Base-by-base conservation (phyloP, 2,888 invertebrate genomes). In the Athrips mouffetella region DNA sequence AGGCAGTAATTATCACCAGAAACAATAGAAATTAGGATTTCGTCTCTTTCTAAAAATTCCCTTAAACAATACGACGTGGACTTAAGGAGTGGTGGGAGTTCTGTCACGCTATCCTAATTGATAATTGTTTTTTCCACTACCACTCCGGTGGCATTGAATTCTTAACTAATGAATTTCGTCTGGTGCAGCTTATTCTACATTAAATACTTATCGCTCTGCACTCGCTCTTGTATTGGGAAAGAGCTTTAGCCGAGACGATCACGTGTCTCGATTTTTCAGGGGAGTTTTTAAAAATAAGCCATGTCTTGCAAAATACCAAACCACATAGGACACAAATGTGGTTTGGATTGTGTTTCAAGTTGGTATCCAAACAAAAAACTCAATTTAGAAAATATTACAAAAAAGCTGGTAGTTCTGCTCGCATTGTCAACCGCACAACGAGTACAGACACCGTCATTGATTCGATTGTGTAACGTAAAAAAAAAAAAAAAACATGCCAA, bases 401-500 rank as follows among this genome's bases (percentile, higher is more conserved):
- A 27, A 18, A 50, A 50, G 10, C 8, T 40, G 8, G 31, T 31
- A 15, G 30, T 37, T 20, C 23, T 50, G 8, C 30, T 50, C 8
- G 50, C 50, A 10, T 33, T 50, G 30, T 11, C 40, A 10, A 50
- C 50, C 7, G 51, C 21, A 44, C 51, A 51, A 48, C 29, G 51
- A 4, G 23, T 45, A 4, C 48, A 51, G 33, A 51, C 48, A 25
- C 16, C 48, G 11, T 41, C 51, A 2, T 16, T 48, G 8, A 51
- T 51, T n/a, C 15, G 25, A 8, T 37, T 50, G 11, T 11, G 18
- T 5, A 47, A 47, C 40, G 23, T 51, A 13, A 48, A 41, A 2
- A 16, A n/a, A n/a, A n/a, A n/a, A n/a, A n/a, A 45, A 4, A 47
- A 44, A 15, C 16, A 5, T 18, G 16, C 18, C 8, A 16, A 18